Evolutionary conservation across 2,888 invertebrate species (phyloP).

Genomic region (Leucoptera coffeella): DNA sequence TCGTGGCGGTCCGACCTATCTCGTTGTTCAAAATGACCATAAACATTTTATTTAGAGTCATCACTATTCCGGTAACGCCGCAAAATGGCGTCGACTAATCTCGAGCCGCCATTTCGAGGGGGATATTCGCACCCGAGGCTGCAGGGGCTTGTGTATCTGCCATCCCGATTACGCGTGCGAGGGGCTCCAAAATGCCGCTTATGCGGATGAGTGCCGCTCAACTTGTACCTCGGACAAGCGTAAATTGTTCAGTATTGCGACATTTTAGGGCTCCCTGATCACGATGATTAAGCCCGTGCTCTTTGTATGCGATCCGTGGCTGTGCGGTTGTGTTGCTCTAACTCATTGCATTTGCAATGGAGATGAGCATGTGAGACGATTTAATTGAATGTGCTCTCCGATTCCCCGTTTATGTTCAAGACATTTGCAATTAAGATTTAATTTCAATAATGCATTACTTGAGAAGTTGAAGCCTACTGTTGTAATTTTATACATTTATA

Average conservation of each 20-base stretch:
- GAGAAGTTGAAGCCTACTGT: too few species aligned
- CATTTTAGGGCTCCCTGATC: too few species aligned
- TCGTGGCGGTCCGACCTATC: slow-evolving; percentile 35
- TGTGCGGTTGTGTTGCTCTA: too few species aligned
- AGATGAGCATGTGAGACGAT: too few species aligned
- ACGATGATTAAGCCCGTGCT: too few species aligned
- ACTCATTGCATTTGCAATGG: too few species aligned
- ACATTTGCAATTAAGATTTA: too few species aligned
- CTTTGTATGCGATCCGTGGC: too few species aligned
- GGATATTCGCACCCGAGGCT: slow-evolving; percentile 17
- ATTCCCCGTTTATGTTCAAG: too few species aligned
- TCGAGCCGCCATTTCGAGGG: slow-evolving; percentile 37
- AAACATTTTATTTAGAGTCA: slow-evolving; percentile 49
- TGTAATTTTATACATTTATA: too few species aligned
- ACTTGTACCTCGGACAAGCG: slow-evolving; percentile 1
- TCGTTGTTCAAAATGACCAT: slow-evolving; percentile 47
- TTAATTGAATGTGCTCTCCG: too few species aligned
- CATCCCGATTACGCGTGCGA: slow-evolving; percentile 12
- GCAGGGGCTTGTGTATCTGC: slow-evolving; percentile 2
- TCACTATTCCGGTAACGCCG: slow-evolving; percentile 37
- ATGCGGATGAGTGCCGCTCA: slow-evolving; percentile 1
- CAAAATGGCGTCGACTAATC: slow-evolving; percentile 40
- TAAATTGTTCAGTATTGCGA: slow-evolving; percentile 2
- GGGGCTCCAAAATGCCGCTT: slow-evolving; percentile 9
- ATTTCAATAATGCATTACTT: too few species aligned